Evolutionary conservation across 2,888 invertebrate species (phyloP).

Genomic region (Dioctria rufipes): DNA sequence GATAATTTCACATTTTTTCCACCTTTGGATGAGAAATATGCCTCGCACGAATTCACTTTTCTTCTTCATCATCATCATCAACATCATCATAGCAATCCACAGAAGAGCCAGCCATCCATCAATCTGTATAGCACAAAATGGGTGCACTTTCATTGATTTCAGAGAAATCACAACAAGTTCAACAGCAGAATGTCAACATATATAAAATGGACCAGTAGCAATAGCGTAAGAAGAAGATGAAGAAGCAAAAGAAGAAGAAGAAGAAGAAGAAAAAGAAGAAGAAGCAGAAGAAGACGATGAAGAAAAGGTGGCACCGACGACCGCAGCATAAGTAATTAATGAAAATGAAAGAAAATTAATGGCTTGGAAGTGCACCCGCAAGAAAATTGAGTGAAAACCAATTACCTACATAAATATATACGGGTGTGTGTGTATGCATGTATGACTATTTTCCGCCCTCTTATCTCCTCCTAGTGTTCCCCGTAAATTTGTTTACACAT

Average conservation of each 20-base stretch:
- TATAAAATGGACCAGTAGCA: background rate
- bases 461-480: background rate
- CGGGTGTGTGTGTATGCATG: background rate
- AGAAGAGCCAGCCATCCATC: background rate
- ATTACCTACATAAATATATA: background rate
- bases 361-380: slow-evolving; percentile 48
- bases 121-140: slow-evolving; percentile 20
- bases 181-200: background rate
- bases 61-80: background rate
- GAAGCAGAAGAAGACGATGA: background rate
- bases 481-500: slow-evolving; percentile 41
- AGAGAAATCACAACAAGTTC: slow-evolving; percentile 33
- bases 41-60: slow-evolving; percentile 50
- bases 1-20: slow-evolving; percentile 45
- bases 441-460: background rate
- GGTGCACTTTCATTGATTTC: slow-evolving; percentile 49
- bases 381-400: slow-evolving; percentile 51
- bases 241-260: background rate
- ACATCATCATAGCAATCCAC: too few species aligned
- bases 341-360: slow-evolving; percentile 51
- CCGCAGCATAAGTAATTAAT: slow-evolving; percentile 44
- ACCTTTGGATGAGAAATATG: slow-evolving; percentile 29
- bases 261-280: background rate
- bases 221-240: background rate
- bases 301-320: slow-evolving; percentile 29